Base-by-base conservation (phyloP, 1,140 invertebrate genomes). In the Neodiprion fabricii region DNA sequence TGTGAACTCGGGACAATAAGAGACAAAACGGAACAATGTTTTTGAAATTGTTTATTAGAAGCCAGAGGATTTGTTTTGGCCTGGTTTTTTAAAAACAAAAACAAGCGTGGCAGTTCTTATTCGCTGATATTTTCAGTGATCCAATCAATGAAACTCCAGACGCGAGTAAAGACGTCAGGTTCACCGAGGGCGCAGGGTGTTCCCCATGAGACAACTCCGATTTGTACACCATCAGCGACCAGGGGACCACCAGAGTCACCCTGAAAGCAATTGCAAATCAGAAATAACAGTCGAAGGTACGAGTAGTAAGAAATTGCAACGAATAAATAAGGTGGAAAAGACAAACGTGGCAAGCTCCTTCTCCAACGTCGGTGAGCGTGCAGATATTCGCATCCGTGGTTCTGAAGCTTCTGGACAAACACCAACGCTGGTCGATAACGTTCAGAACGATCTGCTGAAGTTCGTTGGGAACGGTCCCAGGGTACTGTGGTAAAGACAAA, bases 341-440 rank as follows among this genome's bases (percentile, higher is more conserved):
- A 90, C 90, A 89, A 80, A 91, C 91, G 78, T 92, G 91, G 81
- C 91, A 92, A 76, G 91, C 91, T 5, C 91, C 91, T 84, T 91
- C 89, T 7, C 91, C 91, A 53, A 82, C 83, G 75, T 90, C 89
- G 9, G 90, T 91, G 1, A 91, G 80, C 0, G 91, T 91, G 75
- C 91, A 92, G 75, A 92, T 89, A 80, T 92, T 90, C 1, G 85
- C 87, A 17, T 84, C 82, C 61, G 85, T 87, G 3, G 85, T 73
- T 9, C 86, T 85, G 69, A 85, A 84, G 74, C 81, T 86, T 4
- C 80, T 74, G 70, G 71, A 83, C 69, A 82, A 73, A 76, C 91
- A 91, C 23, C 91, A 86, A n/a, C 88, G 87, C 73, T 89, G 89
- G 23, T 88, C 85, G 71, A 91, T 89, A 0, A 91, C 87, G 0